phyloP scores from a whole-genome alignment of 2,113 vertebrate species.

The Catharus minimus region DNA sequence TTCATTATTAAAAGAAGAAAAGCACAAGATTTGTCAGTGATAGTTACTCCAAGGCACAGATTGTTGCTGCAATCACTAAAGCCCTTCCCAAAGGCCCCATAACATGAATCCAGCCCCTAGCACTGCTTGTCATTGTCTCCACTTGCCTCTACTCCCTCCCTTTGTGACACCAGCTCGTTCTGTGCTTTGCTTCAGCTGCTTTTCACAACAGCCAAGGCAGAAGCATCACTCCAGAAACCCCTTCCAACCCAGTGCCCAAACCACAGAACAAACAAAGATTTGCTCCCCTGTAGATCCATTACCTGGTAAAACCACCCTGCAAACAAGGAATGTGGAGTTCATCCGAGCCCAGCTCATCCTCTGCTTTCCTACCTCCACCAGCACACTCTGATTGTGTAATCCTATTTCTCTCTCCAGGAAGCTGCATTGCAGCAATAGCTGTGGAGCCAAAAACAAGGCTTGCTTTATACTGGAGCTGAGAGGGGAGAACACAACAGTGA shows the following conservation, averaged over 20 bases:
- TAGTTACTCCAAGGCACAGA: neutral
- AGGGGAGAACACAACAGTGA: neutral
- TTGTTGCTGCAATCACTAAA: neutral
- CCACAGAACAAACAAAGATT: neutral
- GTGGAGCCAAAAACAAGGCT: slow-evolving; percentile 3
- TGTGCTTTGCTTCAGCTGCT: neutral
- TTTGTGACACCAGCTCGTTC: neutral
- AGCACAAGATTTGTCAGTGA: neutral
- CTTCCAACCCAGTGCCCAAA: neutral
- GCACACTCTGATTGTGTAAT: slow-evolving; percentile 24
- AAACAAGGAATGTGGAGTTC: neutral
- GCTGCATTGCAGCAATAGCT: slow-evolving; percentile 55
- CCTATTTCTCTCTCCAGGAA: slow-evolving; percentile 4
- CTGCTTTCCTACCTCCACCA: slow-evolving; percentile 2
- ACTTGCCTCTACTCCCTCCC: neutral
- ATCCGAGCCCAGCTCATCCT: neutral
- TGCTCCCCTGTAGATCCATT: neutral
- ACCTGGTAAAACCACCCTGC: neutral
- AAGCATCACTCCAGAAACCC: neutral
- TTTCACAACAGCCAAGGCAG: neutral
- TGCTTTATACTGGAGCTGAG: neutral
- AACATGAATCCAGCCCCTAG: neutral
- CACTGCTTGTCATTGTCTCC: neutral
- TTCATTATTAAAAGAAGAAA: neutral
- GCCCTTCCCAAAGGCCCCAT: neutral